Evolutionary conservation across 35 echinoderm and acorn worm species (phyloP), one percentile per base, ranked within the genome.

Genomic region (Nesometra sesokonis): DNA sequence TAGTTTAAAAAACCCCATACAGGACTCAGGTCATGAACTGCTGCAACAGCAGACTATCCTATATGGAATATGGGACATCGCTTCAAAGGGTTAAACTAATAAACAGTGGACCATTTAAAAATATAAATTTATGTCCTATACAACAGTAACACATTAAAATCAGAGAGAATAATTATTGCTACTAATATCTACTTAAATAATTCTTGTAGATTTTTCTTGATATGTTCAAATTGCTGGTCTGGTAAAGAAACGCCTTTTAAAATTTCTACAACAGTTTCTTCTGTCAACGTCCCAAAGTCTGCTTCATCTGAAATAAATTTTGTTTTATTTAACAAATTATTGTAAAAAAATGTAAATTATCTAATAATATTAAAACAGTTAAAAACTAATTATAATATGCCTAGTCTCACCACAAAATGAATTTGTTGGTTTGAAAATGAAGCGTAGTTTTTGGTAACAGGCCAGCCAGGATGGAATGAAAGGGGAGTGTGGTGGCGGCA

Each of bases 221-320:
- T 88, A 43, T 37, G 33, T 30, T 81, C 79, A 83, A 88, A 88
- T 9, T 77, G 81, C 82, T 88, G 37, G 13, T 33, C 31, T 23
- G 87, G 79, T 32, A 88, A 76, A 11, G 35, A 23, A 15, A 82
- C 30, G 31, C 77, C 52, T 36, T 83, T 43, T 32, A 88, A 47
- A 46, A 88, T 47, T 47, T 88, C 79, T 35, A 88, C 36, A 67
- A 76, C 78, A 29, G 87, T 82, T 76, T 88, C 33, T 32, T 88
- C 87, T 32, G 87, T 88, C 32, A 88, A 52, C 29, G 34, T 82
- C 0, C 39, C 39, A 27, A 67, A 88, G 23, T 43, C 57, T 34
- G 82, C 79, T 0, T 79, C 79, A 88, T 77, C 87, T 88, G 87
- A 30, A 88, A 82, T 32, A 76, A 33, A 4, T 11, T 11, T 3